Evolutionary conservation across 2,113 vertebrate species (phyloP).

Genomic region (Bos javanicus): DNA sequence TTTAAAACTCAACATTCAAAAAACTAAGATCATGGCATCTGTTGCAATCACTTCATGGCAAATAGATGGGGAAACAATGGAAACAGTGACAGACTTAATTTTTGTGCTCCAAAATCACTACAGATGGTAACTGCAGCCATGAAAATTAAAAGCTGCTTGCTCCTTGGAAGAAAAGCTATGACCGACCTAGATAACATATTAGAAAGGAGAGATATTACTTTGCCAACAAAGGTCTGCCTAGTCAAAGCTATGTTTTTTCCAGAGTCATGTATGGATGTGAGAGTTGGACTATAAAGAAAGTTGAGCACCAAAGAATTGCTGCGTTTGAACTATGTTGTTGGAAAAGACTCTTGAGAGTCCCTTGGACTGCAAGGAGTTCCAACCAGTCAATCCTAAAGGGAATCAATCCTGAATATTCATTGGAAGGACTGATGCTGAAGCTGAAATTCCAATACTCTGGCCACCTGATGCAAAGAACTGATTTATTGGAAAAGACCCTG

Average conservation of each 20-base stretch:
- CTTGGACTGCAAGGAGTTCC: neutral
- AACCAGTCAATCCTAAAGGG: neutral
- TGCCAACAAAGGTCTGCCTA: neutral
- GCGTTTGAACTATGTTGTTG: neutral
- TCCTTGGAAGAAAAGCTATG: neutral
- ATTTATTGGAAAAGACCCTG: neutral
- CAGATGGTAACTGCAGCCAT: neutral
- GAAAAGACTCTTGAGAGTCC: neutral
- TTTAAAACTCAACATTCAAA: neutral
- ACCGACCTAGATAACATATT: neutral
- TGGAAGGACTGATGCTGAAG: neutral
- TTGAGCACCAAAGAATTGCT: neutral
- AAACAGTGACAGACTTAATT: neutral
- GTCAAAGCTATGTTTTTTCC: neutral
- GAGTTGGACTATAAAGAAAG: neutral
- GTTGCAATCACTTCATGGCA: neutral
- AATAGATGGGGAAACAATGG: neutral
- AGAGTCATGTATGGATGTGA: neutral
- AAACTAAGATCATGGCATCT: neutral
- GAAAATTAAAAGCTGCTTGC: neutral
- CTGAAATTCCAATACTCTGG: neutral
- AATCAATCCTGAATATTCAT: neutral
- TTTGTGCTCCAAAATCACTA: neutral
- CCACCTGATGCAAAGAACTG: neutral
- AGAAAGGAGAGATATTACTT: neutral